A percentile compares a stretch with the other conserved stretches of the same genome.
phyloP scores from a whole-genome alignment of 2,113 vertebrate genomes.

The Siniperca chuatsi region DNA sequence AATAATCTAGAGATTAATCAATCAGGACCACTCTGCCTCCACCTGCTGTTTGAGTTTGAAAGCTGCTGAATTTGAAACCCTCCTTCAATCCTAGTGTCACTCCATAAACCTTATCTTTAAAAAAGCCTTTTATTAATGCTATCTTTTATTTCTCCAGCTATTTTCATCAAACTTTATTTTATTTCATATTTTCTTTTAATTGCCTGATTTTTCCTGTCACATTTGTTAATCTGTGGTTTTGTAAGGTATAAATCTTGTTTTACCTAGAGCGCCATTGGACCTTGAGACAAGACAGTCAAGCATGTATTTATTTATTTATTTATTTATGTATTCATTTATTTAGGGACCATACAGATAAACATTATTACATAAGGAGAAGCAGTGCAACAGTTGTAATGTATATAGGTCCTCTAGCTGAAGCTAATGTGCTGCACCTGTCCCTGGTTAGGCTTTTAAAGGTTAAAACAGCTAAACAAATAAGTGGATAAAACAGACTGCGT shows the following conservation, averaged over 20 bases:
- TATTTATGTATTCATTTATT: too few relatives aligned
- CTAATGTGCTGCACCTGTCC: too few relatives aligned
- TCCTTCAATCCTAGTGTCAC: background rate
- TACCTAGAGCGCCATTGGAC: background rate
- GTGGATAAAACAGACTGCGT: background rate
- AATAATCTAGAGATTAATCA: background rate
- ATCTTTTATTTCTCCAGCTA: background rate
- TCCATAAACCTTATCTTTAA: background rate
- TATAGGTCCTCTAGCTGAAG: too few relatives aligned
- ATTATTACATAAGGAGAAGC: too few relatives aligned
- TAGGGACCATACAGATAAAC: too few relatives aligned
- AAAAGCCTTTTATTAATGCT: background rate
- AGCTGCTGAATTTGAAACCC: background rate
- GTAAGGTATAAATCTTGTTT: background rate
- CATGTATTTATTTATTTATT: background rate
- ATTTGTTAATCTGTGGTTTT: background rate
- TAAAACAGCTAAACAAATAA: background rate
- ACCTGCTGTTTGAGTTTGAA: slow-evolving; percentile 43
- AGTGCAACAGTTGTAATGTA: too few relatives aligned
- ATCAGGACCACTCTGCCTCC: slow-evolving; percentile 22
- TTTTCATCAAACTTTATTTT: background rate
- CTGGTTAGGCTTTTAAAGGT: too few relatives aligned
- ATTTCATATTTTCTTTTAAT: background rate
- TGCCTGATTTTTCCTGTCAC: background rate
- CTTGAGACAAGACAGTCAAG: background rate